phyloP scores from a whole-genome alignment of 2,888 invertebrate species.

The Eumerus sabulonum region DNA sequence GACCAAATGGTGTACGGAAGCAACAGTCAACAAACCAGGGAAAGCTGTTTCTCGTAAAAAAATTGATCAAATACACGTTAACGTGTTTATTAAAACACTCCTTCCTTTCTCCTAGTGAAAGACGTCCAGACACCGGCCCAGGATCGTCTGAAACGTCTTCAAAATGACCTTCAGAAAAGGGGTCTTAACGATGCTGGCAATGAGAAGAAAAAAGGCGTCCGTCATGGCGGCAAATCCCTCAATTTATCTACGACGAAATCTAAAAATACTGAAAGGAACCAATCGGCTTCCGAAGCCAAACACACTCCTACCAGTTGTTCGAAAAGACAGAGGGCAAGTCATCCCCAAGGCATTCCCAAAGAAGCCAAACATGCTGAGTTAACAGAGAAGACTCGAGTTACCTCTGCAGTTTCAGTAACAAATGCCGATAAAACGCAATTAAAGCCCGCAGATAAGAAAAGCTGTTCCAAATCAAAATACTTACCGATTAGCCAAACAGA shows the following conservation, averaged over 20 bases:
- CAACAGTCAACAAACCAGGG: conserved; percentile 34
- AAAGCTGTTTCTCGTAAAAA: conserved; percentile 24
- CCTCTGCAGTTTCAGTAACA: no score
- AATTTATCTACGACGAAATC: background rate
- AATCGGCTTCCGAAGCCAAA: conserved; percentile 16
- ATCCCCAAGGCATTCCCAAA: no score
- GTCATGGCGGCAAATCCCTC: background rate
- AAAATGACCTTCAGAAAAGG: conserved; percentile 68
- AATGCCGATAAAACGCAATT: no score
- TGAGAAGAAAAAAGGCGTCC: background rate
- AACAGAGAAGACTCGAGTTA: no score
- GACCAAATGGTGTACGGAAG: conserved; percentile 66
- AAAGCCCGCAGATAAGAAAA: no score
- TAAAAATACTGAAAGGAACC: background rate
- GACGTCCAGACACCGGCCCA: conserved; percentile 69
- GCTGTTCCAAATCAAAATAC: no score
- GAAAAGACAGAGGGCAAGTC: background rate
- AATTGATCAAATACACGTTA: no score
- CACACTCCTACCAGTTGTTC: conserved; percentile 11
- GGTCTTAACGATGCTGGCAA: conserved; percentile 23
- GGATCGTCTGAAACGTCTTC: conserved; percentile 74
- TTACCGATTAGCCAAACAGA: no score
- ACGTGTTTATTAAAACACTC: background rate
- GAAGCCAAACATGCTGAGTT: no score
- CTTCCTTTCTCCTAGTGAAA: conserved; percentile 7